phyloP scores from a whole-genome alignment of 2,888 invertebrate genomes.

The Cosmia pyralina region DNA sequence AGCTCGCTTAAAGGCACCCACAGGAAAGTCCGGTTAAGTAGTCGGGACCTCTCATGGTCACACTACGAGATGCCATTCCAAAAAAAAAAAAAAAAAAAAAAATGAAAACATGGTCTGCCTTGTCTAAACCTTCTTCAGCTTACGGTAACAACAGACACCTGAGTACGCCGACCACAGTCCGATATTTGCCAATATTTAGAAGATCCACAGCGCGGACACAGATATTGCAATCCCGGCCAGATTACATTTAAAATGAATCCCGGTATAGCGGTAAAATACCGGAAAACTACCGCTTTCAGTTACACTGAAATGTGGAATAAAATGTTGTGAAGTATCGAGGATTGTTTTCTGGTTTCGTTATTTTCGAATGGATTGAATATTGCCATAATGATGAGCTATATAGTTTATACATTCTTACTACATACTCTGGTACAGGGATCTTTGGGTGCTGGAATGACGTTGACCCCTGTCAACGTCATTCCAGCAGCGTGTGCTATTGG shows the following conservation, averaged over 20 bases:
- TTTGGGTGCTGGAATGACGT: background rate
- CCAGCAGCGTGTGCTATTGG: no score
- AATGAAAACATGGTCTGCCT: background rate
- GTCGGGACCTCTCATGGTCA: no score
- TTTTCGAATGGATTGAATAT: background rate
- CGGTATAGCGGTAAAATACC: constrained; percentile 37
- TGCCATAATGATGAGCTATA: background rate
- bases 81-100: no score
- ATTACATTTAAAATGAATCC: constrained; percentile 73
- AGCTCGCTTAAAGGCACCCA: no score
- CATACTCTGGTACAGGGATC: background rate
- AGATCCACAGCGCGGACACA: constrained; percentile 64
- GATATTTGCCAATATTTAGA: constrained; percentile 78
- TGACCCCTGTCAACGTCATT: no score
- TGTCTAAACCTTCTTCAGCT: constrained; percentile 40
- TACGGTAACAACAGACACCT: constrained; percentile 58
- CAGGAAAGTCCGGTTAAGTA: no score
- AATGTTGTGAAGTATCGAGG: constrained; percentile 21
- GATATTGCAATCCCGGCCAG: constrained; percentile 73
- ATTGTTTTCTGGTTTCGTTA: constrained; percentile 8
- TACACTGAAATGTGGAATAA: constrained; percentile 34
- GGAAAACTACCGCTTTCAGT: constrained; percentile 48
- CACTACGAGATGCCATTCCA: no score
- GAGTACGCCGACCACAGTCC: constrained; percentile 64
- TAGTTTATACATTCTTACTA: background rate